A percentile compares a stretch with the other conserved stretches of the same genome.
Evolutionary conservation across 2,888 invertebrate species (phyloP).

Genomic region (Sylvicola fuscatus): DNA sequence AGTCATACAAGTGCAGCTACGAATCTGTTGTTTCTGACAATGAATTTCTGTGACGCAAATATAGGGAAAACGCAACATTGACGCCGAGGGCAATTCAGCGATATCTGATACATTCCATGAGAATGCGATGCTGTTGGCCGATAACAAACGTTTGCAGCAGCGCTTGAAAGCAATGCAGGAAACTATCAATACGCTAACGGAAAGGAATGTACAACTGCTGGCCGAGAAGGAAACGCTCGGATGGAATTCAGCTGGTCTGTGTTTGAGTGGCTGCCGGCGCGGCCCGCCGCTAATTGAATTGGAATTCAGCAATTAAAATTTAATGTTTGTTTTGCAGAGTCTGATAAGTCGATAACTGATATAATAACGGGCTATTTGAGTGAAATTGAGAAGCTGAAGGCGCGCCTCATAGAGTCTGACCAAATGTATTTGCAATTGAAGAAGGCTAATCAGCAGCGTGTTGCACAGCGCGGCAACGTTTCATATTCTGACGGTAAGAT

Average conservation of each 20-base stretch:
- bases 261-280: neutral
- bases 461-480: slow-evolving; percentile 4
- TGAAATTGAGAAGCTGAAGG: slow-evolving; percentile 79
- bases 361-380: slow-evolving; percentile 67
- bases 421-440: slow-evolving; percentile 53
- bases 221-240: slow-evolving; percentile 44
- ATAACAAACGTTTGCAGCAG: slow-evolving; percentile 69
- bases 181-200: slow-evolving; percentile 70
- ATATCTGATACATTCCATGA: slow-evolving; percentile 93
- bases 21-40: slow-evolving; percentile 1
- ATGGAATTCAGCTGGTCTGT: slow-evolving; percentile 13
- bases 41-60: slow-evolving; percentile 6
- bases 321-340: slow-evolving; percentile 19
- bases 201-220: slow-evolving; percentile 59
- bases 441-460: slow-evolving; percentile 16
- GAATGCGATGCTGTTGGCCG: slow-evolving; percentile 77
- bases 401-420: slow-evolving; percentile 75
- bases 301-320: neutral
- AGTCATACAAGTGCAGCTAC: neutral
- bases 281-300: neutral
- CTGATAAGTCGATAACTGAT: slow-evolving; percentile 35
- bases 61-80: slow-evolving; percentile 70
- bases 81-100: slow-evolving; percentile 67
- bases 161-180: slow-evolving; percentile 89
- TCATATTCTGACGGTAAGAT: slow-evolving; percentile 10